phyloP scores from a whole-genome alignment of 1,140 invertebrate species.

The Lutraria rhynchaena region DNA sequence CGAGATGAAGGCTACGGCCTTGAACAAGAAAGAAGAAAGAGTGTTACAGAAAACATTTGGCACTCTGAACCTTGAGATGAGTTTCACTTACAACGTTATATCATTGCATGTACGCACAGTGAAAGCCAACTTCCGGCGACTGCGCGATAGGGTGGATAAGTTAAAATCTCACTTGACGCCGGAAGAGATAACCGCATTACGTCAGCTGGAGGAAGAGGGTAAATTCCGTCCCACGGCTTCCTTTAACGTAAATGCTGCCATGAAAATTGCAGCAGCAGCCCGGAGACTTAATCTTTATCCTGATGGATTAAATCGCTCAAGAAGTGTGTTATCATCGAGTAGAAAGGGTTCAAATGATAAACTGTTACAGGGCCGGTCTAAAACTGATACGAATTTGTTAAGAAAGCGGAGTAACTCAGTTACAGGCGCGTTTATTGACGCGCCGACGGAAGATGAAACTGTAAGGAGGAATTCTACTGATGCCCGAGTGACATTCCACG shows the following conservation, averaged over 20 bases:
- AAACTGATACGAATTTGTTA: constrained; percentile 49
- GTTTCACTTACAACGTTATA: constrained; percentile 74
- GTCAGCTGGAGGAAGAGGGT: constrained; percentile 71
- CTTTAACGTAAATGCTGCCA: constrained; percentile 69
- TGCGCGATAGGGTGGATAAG: constrained; percentile 75
- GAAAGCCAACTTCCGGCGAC: constrained; percentile 73
- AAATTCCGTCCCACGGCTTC: constrained; percentile 67
- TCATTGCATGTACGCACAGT: constrained; percentile 75
- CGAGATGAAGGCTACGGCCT: constrained; percentile 73
- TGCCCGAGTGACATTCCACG: constrained; percentile 38
- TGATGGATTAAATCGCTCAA: constrained; percentile 36
- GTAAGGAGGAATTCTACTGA: constrained; percentile 59
- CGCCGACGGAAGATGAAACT: constrained; percentile 50
- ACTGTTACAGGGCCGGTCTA: constrained; percentile 39
- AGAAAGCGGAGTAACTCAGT: constrained; percentile 72
- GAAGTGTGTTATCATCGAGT: neutral
- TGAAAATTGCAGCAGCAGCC: constrained; percentile 77
- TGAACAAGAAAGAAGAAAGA: constrained; percentile 77
- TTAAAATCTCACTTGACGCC: constrained; percentile 74
- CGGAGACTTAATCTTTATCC: constrained; percentile 67
- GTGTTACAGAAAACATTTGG: constrained; percentile 75
- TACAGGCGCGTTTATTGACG: constrained; percentile 73
- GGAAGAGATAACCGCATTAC: constrained; percentile 74
- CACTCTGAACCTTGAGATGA: constrained; percentile 72
- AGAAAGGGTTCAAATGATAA: constrained; percentile 21